Base-by-base conservation (phyloP, 2,113 vertebrate species). In the Hiodon alosoides region DNA sequence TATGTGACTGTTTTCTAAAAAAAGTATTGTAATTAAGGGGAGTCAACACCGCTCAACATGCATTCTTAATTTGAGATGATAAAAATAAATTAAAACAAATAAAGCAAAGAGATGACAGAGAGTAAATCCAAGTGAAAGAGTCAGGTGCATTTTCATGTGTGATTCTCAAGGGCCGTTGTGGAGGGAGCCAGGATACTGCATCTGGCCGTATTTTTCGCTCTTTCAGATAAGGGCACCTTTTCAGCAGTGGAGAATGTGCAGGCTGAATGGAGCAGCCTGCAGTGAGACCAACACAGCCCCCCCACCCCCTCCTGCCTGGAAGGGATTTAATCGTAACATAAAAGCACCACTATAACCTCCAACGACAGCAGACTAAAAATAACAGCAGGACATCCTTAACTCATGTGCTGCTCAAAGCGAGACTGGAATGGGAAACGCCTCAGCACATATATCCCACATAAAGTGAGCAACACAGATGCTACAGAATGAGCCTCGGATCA, bases 191-290 rank as follows among this genome's bases (percentile, higher is more conserved):
- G 59, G 46, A n/a, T 11, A 58, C 52, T 3, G 11, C 62, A 50
- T 50, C 31, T 7, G 13, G 5, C 58, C 50, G 16, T 67, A 13
- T 66, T 74, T 57, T 48, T 72, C 78, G 78, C 81, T 84, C 81
- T 82, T 79, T 81, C 78, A 80, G 81, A 85, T 85, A 82, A 88
- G 84, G 79, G 79, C 79, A 76, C 76, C 72, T 83, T 83, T 70
- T 65, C 54, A 82, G 71, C 60, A 65, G 50, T 72, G 75, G 16
- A 60, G 69, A 75, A 77, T 70, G 73, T 79, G 69, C 77, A 81
- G 77, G 69, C 75, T 76, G 47, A 68, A 70, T 75, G 61, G 52
- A 48, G 71, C 65, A 75, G 79, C 75, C 76, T 76, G 75, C n/a
- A 48, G 60, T 72, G 60, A 80, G 76, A 81, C 70, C 61, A 68